Evolutionary conservation across 35 echinoderm and acorn worm genomes (phyloP).

Genomic region (Chiridota heheva): DNA sequence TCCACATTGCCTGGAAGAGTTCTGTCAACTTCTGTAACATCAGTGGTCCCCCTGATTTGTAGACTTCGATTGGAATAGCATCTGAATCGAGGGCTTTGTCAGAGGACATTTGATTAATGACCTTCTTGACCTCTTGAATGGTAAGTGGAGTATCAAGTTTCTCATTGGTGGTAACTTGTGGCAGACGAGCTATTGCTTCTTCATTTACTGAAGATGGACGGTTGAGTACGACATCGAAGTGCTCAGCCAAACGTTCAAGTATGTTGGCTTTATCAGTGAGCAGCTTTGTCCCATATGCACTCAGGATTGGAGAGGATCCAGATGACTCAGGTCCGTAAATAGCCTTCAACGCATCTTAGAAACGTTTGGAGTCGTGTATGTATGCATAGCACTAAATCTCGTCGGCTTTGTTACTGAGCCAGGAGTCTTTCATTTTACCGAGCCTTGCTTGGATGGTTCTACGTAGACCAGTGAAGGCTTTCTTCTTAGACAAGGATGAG

Average conservation of each 20-base stretch:
- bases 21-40: constrained; percentile 16
- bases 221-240: too few relatives aligned
- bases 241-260: too few relatives aligned
- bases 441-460: not conserved
- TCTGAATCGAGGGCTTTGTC: constrained; percentile 26
- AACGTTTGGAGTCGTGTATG: not conserved
- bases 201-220: too few relatives aligned
- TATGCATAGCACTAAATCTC: constrained; percentile 9
- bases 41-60: constrained; percentile 26
- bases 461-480: not conserved
- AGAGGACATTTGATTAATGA: not conserved
- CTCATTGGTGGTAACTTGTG: too few relatives aligned
- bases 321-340: not conserved
- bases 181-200: too few relatives aligned
- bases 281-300: too few relatives aligned
- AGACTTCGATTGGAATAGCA: constrained; percentile 48
- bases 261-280: too few relatives aligned
- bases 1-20: constrained; percentile 47
- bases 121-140: too few relatives aligned
- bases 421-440: constrained; percentile 5
- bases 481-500: not conserved
- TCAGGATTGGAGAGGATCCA: too few relatives aligned
- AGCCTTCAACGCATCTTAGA: not conserved
- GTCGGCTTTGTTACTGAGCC: constrained; percentile 10
- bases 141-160: too few relatives aligned